A percentile compares a stretch with the other conserved stretches of the same genome.
Evolutionary conservation across 1,140 invertebrate genomes (phyloP).

Genomic region (Drosophila tropicalis): DNA sequence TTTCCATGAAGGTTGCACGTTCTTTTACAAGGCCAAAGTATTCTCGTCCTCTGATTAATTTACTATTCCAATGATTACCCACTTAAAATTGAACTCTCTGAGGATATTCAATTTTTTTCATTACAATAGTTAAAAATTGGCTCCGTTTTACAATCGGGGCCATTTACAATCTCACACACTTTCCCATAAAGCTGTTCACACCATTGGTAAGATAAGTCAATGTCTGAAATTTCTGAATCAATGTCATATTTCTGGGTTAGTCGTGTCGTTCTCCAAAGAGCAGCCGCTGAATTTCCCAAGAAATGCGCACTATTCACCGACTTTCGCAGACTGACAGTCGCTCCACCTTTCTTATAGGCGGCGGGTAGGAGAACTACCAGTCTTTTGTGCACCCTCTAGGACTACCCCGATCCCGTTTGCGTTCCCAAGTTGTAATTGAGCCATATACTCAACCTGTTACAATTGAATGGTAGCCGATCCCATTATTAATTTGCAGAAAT

Average conservation of each 20-base stretch:
- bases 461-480: slow-evolving; percentile 59
- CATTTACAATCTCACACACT: slow-evolving; percentile 10
- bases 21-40: too few relatives aligned
- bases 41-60: too few relatives aligned
- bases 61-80: background rate
- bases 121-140: slow-evolving; percentile 4
- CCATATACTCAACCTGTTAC: slow-evolving; percentile 61
- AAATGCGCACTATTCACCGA: slow-evolving; percentile 39
- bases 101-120: background rate
- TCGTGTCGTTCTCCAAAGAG: slow-evolving; percentile 29
- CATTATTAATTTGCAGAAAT: slow-evolving; percentile 76
- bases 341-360: background rate
- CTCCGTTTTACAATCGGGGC: slow-evolving; percentile 6
- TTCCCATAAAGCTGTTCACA: slow-evolving; percentile 34
- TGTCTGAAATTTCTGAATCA: slow-evolving; percentile 42
- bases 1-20: too few relatives aligned
- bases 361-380: slow-evolving; percentile 7
- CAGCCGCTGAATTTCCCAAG: slow-evolving; percentile 38
- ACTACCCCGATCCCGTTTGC: background rate
- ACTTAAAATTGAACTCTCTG: background rate
- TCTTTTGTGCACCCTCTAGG: slow-evolving; percentile 7
- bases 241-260: slow-evolving; percentile 63
- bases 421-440: slow-evolving; percentile 51
- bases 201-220: slow-evolving; percentile 7
- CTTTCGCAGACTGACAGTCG: slow-evolving; percentile 40